Base-by-base conservation (phyloP, 2,797 vertebrate species). In the Sebastes wilsoni region DNA sequence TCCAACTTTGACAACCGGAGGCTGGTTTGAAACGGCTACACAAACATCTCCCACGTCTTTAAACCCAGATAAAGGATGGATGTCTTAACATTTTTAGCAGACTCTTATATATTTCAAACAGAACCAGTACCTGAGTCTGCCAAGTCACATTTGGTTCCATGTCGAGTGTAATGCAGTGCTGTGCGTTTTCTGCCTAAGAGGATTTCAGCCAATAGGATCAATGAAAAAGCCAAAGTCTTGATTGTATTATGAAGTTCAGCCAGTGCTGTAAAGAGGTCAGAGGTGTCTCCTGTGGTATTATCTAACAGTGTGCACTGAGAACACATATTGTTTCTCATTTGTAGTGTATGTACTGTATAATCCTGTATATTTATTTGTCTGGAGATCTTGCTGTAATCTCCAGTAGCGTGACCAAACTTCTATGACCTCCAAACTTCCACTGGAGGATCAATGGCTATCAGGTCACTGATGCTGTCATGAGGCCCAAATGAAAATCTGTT, bases 261-360 rank as follows among this genome's bases (percentile, higher is more conserved):
- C 65, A 20, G 8, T 10, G 46, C 46, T 56, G 46, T 23, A 8
- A 20, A 14, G 59, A 85, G 75, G 54, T 72, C 75, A 20, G 12
- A 54, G 3, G 58, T 42, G 61, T 67, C 79, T 75, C 80, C 27
- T 6, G n/a, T 14, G 46, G 54, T 28, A 13, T 79, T 46, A 82
- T 72, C 60, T 54, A 42, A 11, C 66, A 67, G 25, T 23, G 18
- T 34, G 52, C 25, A 52, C 22, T 23, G 14, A 72, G 5, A 79
- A 77, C 71, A 75, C 80, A 79, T 81, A 81, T 83, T 78, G 7
- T 18, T 84, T 77, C 71, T 87, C 67, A 87, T 87, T 70, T 74
- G 75, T 8, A 16, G 25, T 34, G 28, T 85, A 14, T 74, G 73
- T 38, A 3, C 59, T n/a, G 2, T 7, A 42, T 86, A 88, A 87